Base-by-base conservation (phyloP, 2,888 invertebrate genomes). In the Philhelius pedissequus region DNA sequence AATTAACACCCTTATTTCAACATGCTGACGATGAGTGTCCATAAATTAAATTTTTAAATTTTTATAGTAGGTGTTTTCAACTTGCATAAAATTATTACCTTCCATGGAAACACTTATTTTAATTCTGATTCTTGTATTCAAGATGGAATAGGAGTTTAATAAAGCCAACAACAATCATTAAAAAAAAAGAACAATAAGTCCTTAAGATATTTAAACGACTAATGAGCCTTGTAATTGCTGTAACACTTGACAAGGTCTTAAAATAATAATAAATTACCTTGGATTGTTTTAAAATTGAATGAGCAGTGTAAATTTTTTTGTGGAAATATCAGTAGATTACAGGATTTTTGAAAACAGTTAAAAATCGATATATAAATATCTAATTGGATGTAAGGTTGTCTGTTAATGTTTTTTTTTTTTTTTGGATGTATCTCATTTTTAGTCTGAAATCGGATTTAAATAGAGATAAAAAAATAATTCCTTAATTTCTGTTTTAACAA, bases 1-100 rank as follows among this genome's bases (percentile, higher is more conserved):
- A 66, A 78, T 77, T 77, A 77, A 77, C 77, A 71, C 77, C 71
- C 77, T 77, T 77, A 71, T 77, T 71, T 18, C 45, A 71, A 64
- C 71, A 77, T 56, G 25, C 20, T 62, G 56, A 56, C 35, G 56
- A 35, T 56, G 7, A 25, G 45, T 56, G 71, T 62, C 52, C 27
- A 40, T 32, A 71, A 64, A 64, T 77, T 77, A 62, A 54, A 71
- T 71, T 60, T 77, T 54, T 20, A 70, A 77, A 77, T 38, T 52
- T 69, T 69, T 43, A 40, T 60, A 25, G 15, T 40, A 50, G 50
- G 50, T 64, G 38, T 50, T 69, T 58, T 40, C 7, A 52, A 56
- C 22, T 56, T 48, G n/a, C 30, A 30, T 22, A 43, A 54, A 45
- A 45, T 54, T 64, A 11, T 50, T 35, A 22, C 15, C 66, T 35